Evolutionary conservation across 2,797 vertebrate genomes (phyloP).

Genomic region (Anomalospiza imberbis): DNA sequence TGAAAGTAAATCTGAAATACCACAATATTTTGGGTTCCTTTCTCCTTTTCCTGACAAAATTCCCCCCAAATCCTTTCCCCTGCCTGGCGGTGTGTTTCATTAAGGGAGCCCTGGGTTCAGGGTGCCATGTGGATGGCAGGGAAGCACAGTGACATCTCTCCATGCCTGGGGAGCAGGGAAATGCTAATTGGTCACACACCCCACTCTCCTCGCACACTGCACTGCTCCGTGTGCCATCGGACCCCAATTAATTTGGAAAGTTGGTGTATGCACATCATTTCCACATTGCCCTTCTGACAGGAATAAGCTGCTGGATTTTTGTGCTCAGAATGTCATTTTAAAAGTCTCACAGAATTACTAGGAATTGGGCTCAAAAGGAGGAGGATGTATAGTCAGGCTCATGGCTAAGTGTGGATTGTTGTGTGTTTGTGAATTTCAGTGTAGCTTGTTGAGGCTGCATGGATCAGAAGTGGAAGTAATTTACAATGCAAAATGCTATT

Average conservation of each 20-base stretch:
- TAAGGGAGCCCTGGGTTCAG: conserved; percentile 42
- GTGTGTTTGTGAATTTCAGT: background rate
- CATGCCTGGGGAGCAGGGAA: background rate
- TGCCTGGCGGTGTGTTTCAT: conserved; percentile 53
- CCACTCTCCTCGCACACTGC: background rate
- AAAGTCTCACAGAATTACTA: background rate
- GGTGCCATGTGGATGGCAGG: background rate
- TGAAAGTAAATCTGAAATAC: conserved; percentile 54
- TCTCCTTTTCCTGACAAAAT: conserved; percentile 61
- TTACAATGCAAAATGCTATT: conserved; percentile 18
- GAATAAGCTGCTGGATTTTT: conserved; percentile 13
- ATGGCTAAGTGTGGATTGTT: background rate
- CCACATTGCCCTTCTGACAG: background rate
- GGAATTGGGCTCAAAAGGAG: background rate
- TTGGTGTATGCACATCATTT: background rate
- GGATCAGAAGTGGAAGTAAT: background rate
- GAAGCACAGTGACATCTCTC: background rate
- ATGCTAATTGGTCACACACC: conserved; percentile 43
- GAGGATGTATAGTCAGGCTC: background rate
- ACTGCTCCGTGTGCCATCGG: background rate
- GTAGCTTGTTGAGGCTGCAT: background rate
- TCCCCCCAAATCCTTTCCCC: conserved; percentile 12
- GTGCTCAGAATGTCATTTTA: background rate
- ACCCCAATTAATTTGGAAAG: conserved; percentile 39
- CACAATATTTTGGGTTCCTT: background rate